Conservation (phyloP, 2,888 invertebrate genomes). For the Corbicula japonica region DNA sequence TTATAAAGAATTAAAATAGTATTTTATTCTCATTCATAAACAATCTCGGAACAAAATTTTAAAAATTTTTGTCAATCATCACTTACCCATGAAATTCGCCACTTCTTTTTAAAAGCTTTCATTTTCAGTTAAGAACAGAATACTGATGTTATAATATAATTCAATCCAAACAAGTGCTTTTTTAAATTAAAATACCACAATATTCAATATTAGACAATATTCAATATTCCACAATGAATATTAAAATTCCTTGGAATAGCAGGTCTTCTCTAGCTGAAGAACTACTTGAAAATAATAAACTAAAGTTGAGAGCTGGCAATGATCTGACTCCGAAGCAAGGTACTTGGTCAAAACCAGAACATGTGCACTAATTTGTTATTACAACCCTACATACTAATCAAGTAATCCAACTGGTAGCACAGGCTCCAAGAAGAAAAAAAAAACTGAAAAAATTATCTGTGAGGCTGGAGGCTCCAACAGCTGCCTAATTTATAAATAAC, state of each 20-base stretch:
- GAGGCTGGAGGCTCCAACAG: too few relatives aligned
- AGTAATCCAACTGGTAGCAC: too few relatives aligned
- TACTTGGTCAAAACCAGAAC: constrained; percentile 29
- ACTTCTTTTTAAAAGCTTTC: constrained; percentile 64
- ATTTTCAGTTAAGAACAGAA: constrained; percentile 24
- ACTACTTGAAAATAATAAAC: too few relatives aligned
- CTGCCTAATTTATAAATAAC: too few relatives aligned
- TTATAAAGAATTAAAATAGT: too few relatives aligned
- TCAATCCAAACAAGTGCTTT: too few relatives aligned
- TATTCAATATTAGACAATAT: too few relatives aligned
- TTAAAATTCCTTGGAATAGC: too few relatives aligned
- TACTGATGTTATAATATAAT: neutral
- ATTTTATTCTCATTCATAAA: too few relatives aligned
- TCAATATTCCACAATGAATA: too few relatives aligned
- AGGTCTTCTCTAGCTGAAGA: too few relatives aligned
- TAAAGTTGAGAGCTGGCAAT: neutral
- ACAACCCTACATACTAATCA: constrained; percentile 10
- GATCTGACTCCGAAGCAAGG: constrained; percentile 24
- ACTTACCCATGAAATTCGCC: constrained; percentile 66
- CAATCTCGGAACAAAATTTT: neutral
- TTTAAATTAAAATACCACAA: too few relatives aligned
- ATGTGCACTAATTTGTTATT: constrained; percentile 26
- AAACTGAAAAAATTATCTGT: neutral
- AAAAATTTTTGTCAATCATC: neutral
- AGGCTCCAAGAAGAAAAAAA: neutral